Evolutionary conservation across 1,140 invertebrate genomes (phyloP).

Genomic region (Neoseiulus cucumeris): DNA sequence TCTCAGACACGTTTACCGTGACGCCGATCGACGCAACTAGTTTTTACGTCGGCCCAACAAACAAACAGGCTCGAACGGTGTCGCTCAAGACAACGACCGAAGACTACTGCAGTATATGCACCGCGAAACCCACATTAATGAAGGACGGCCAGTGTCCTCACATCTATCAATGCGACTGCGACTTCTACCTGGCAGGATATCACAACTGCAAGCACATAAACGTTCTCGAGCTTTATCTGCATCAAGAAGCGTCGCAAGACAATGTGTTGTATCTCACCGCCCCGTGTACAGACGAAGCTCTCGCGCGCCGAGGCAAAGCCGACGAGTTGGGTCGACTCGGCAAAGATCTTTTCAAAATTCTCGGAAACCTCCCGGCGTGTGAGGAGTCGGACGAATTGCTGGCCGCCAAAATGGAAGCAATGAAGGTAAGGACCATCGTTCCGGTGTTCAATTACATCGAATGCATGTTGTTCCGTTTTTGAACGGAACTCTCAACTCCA

Average conservation of each 20-base stretch:
- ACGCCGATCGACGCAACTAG: background rate
- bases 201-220: conserved; percentile 9
- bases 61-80: background rate
- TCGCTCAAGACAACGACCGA: background rate
- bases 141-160: background rate
- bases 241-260: background rate
- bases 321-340: background rate
- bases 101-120: background rate
- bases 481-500: too few species aligned
- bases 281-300: background rate
- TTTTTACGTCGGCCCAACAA: background rate
- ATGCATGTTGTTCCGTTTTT: too few species aligned
- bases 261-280: conserved; percentile 1
- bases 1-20: conserved; percentile 1
- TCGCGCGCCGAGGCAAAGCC: background rate
- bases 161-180: conserved; percentile 8
- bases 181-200: conserved; percentile 4
- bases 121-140: background rate
- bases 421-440: background rate
- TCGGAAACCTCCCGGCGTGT: background rate
- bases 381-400: background rate
- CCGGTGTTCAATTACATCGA: too few species aligned
- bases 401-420: background rate
- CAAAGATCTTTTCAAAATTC: background rate
- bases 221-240: background rate